Percentiles rank a stretch among this genome's conserved stretches.
phyloP scores from a whole-genome alignment of 1,140 invertebrate genomes.

The Bombus polaris region DNA sequence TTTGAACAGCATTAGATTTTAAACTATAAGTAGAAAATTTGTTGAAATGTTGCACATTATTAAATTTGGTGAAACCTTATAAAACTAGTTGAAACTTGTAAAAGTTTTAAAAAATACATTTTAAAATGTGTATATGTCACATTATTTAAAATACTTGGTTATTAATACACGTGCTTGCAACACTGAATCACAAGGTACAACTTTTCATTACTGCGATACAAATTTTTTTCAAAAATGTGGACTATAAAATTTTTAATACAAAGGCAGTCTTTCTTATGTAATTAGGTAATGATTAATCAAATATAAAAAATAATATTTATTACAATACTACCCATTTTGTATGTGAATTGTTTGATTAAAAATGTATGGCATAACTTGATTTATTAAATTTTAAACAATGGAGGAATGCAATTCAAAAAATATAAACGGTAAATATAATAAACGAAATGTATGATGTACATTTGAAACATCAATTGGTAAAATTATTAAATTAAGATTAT shows the following conservation, averaged over 20 bases:
- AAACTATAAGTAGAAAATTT: constrained; percentile 53
- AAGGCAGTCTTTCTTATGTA: background rate
- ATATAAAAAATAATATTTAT: background rate
- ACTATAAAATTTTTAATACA: background rate
- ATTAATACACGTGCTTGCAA: constrained; percentile 30
- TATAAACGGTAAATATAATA: background rate
- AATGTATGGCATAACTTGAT: constrained; percentile 21
- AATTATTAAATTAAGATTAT: constrained; percentile 31
- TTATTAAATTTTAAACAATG: background rate
- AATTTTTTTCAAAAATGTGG: background rate
- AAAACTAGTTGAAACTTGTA: constrained; percentile 42
- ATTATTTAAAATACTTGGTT: constrained; percentile 45
- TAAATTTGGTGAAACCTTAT: constrained; percentile 65
- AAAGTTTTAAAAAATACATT: constrained; percentile 44
- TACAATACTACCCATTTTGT: constrained; percentile 13
- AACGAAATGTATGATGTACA: background rate
- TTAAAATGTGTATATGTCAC: constrained; percentile 11
- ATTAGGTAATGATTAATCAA: background rate
- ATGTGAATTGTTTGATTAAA: constrained; percentile 29
- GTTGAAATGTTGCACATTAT: constrained; percentile 40
- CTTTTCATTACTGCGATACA: background rate
- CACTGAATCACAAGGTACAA: constrained; percentile 15
- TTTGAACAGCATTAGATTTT: constrained; percentile 64
- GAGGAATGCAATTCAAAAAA: background rate
- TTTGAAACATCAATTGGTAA: background rate